Evolutionary conservation across 2,797 vertebrate species (phyloP).

Genomic region (Leptatherina wallacei): DNA sequence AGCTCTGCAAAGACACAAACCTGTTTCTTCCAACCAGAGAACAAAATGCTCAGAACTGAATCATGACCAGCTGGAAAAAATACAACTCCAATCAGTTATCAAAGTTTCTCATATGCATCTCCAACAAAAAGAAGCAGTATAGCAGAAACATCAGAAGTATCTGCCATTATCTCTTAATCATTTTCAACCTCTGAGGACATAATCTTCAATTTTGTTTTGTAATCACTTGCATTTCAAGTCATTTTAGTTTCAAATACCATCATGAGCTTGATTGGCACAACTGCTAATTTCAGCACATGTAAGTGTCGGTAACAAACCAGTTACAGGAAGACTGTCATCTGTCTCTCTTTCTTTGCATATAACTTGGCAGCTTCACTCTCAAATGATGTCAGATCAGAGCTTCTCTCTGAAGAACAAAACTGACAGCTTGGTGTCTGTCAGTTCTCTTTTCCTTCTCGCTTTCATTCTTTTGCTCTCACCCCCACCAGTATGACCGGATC

Average conservation of each 20-base stretch:
- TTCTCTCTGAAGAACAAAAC: conserved; percentile 55
- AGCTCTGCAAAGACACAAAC: conserved; percentile 51
- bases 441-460: conserved; percentile 44
- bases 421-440: conserved; percentile 68
- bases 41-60: conserved; percentile 29
- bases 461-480: conserved; percentile 9
- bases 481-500: conserved; percentile 19
- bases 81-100: conserved; percentile 19
- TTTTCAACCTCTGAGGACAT: conserved; percentile 13
- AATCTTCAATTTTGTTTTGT: conserved; percentile 45
- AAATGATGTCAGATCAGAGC: conserved; percentile 57
- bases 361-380: conserved; percentile 65
- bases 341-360: conserved; percentile 55
- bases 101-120: conserved; percentile 45
- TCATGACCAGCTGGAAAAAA: conserved; percentile 41
- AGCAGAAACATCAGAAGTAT: conserved; percentile 34
- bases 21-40: conserved; percentile 46
- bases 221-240: conserved; percentile 44
- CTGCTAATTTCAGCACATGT: conserved; percentile 55
- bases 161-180: conserved; percentile 43
- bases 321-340: conserved; percentile 60
- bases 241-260: conserved; percentile 47
- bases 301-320: conserved; percentile 48
- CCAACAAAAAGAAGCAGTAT: conserved; percentile 33
- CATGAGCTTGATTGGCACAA: conserved; percentile 58